Base-by-base conservation (phyloP, 2,113 vertebrate species). In the Spea multiplicata region DNA sequence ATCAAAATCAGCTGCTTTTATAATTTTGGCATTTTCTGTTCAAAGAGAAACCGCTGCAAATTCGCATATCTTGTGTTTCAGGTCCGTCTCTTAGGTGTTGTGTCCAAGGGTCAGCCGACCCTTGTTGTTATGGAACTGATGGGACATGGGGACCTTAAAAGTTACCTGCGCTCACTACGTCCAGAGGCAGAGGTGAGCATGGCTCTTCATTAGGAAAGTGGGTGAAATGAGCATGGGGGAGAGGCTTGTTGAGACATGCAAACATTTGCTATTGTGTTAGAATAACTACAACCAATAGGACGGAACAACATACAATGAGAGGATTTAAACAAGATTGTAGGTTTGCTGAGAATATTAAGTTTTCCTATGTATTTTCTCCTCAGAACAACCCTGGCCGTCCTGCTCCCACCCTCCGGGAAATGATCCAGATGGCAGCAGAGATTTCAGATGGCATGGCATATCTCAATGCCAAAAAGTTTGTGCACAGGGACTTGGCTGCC, bases 391-490 rank as follows among this genome's bases (percentile, higher is more conserved):
- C 96, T 0, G 96, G 96, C 0, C 92, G 94, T 0, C 91, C 93
- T 0, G 94, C 96, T 0, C 97, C 96, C 0, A 94, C 92, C 0
- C 89, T 99, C 75, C 91, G 94, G 77, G 95, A 98, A 83, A 98
- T 99, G 92, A 94, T 97, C 74, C 97, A 97, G 92, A 98, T 99
- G 95, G 93, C 97, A 0, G 97, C 94, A 0, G 97, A 99, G 88
- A 99, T 99, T 0, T 96, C 97, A 0, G 97, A 99, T 0, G 97
- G 97, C 55, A 99, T 99, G 97, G 97, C 97, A 0, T 99, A 99
- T 85, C 92, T 99, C 84, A 99, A 99, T 0, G 96, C 96, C 82
- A 99, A 99, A 83, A 99, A 99, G 81, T 99, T 99, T 44, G 97
- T 99, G 71, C 97, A 99, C 89, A 91, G 97, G 78, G 97, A 99